Evolutionary conservation across 2,797 vertebrate genomes (phyloP).

Genomic region (Chaetophractus vellerosus): DNA sequence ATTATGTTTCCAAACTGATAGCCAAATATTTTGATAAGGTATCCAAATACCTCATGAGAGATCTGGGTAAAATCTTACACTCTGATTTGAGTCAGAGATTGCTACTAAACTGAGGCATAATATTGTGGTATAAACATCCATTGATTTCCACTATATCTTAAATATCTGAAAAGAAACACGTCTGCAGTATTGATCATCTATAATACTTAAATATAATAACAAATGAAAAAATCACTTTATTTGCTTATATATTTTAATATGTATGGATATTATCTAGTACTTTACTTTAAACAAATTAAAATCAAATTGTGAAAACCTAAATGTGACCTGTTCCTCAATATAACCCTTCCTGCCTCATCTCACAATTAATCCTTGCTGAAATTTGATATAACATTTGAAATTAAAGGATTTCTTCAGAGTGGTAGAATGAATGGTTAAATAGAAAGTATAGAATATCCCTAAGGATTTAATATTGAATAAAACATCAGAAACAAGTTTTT

Average conservation of each 20-base stretch:
- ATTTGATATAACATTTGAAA: not conserved
- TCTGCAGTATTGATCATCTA: not conserved
- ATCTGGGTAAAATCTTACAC: not conserved
- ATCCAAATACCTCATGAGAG: not conserved
- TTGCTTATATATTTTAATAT: not conserved
- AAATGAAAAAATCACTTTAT: not conserved
- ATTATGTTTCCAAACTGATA: not conserved
- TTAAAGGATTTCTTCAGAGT: not conserved
- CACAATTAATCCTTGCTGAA: not conserved
- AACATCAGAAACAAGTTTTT: slow-evolving; percentile 7
- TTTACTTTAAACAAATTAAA: slow-evolving; percentile 35
- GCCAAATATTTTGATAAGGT: not conserved
- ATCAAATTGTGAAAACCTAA: not conserved
- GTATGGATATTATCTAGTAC: not conserved
- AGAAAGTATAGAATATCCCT: not conserved
- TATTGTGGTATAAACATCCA: not conserved
- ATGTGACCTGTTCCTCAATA: not conserved
- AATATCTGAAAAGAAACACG: not conserved
- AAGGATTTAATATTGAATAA: not conserved
- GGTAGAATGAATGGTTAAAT: not conserved
- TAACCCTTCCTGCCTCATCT: not conserved
- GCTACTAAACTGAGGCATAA: not conserved
- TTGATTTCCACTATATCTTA: not conserved
- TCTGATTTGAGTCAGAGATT: not conserved
- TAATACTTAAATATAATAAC: not conserved